phyloP scores from a whole-genome alignment of 2,888 invertebrate species.

The Glaucopsyche alexis region DNA sequence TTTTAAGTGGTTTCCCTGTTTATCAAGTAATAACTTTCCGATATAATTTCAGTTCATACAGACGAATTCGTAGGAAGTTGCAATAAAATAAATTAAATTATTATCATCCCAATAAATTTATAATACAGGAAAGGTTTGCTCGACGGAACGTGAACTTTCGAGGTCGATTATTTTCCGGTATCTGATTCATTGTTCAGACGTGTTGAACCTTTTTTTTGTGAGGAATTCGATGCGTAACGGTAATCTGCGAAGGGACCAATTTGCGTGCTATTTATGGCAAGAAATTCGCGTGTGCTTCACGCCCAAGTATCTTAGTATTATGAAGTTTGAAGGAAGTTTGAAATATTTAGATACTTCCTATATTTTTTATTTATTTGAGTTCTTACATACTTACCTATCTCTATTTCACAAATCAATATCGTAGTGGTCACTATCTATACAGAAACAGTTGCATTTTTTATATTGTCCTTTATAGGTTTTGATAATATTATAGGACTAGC shows the following conservation, averaged over 20 bases:
- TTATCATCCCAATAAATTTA: conserved; percentile 1
- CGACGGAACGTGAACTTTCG: conserved; percentile 33
- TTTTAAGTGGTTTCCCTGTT: too few relatives aligned
- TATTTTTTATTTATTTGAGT: too few relatives aligned
- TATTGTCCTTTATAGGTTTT: too few relatives aligned
- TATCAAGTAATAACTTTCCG: too few relatives aligned
- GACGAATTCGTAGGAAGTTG: not conserved
- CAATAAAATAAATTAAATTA: not conserved
- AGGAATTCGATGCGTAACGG: conserved; percentile 13
- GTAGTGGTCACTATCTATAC: too few relatives aligned
- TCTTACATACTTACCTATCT: too few relatives aligned
- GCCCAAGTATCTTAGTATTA: not conserved
- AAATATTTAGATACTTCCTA: too few relatives aligned
- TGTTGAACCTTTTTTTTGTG: conserved; percentile 25
- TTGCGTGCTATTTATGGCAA: not conserved
- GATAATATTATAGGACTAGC: too few relatives aligned
- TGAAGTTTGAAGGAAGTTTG: too few relatives aligned
- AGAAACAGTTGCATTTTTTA: too few relatives aligned
- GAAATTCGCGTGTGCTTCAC: not conserved
- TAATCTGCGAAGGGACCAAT: conserved; percentile 16
- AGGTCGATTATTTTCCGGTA: conserved; percentile 41
- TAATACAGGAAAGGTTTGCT: conserved; percentile 21
- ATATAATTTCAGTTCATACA: too few relatives aligned
- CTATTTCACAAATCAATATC: too few relatives aligned
- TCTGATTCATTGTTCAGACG: conserved; percentile 40